Evolutionary conservation across 2,113 vertebrate genomes (phyloP), one percentile per base, ranked within the genome.

Genomic region (Lycocorax pyrrhopterus): DNA sequence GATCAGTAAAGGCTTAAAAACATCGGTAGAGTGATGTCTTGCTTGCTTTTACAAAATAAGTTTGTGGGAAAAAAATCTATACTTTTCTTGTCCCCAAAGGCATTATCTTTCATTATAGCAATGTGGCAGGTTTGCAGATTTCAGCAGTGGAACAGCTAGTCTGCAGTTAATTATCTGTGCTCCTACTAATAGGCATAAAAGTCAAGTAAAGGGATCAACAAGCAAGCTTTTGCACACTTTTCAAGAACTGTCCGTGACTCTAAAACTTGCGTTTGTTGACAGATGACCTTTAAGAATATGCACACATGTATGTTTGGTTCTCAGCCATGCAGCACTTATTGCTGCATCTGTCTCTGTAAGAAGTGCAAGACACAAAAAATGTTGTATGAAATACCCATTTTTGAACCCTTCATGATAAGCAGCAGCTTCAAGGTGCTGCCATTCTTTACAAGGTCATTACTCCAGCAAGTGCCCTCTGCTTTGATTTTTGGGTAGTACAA

Each of bases 101-200:
- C 67, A 62, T 23, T 49, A 30, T 82, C 44, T 93, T 75, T 84
- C 78, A 56, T 62, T 76, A 51, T 33, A 71, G 75, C 51, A 63
- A 7, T 37, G 79, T 33, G 81, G 27, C 68, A 93, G 44, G n/a
- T 87, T 92, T 94, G 39, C 23, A 72, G 67, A 90, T 94, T 91
- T 85, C 85, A 81, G 73, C 53, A 89, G 67, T 32, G 35, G 51
- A 76, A 88, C 21, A 56, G 16, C 52, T 74, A 74, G 49, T 72
- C 62, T 88, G 64, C 46, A 66, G 55, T 74, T 95, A 94, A 93
- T 97, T 92, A 88, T 41, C 63, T 55, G 13, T 84, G 53, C 53
- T 83, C 53, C 95, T 93, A 43, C 58, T 91, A 84, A 81, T 49
- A 79, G 46, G 35, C 68, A 82, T 86, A 84, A 37, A 86, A 90